Base-by-base conservation (phyloP, 2,888 invertebrate genomes). In the Coremacera marginata region DNA sequence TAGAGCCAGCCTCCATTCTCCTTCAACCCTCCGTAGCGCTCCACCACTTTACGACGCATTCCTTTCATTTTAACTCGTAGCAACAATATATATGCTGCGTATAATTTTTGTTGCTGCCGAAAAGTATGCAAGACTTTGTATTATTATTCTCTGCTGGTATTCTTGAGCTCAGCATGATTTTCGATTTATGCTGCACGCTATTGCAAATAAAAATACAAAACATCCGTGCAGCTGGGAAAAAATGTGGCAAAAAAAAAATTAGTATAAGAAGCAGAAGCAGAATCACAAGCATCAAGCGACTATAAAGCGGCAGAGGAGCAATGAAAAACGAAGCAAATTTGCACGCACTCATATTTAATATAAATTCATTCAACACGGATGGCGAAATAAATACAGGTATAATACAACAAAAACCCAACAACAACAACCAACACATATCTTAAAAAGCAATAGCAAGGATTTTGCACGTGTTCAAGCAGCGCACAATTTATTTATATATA, bases 291-390 rank as follows among this genome's bases (percentile, higher is more conserved):
- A 16, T 1, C 5, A n/a, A n/a, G n/a, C 37, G 37, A 37, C 7
- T 3, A 5, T 57, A 22, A 14, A 57, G 25, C 22, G 22, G 11
- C 11, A 27, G 25, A 16, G 14, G 14, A 44, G 14, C 44, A 11
- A 22, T 7, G n/a, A 22, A 60, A 60, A 60, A 60, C 4, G 44
- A 11, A 3, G 55, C 22, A 55, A 34, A 65, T 65, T 65, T 37
- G n/a, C 63, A 65, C 63, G 34, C 63, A 65, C 19, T 65, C 63
- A 34, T 31, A 65, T 65, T 65, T n/a, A 65, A 65, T 65, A 65
- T 37, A 65, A 37, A 37, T 34, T 65, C 63, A 16, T n/a, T 65
- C 34, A 65, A 65, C 55, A 55, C n/a, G 55, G 14, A 55, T 22
- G 5, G 19, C 1, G 22, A 55, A 55, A 19, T 55, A 19, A 52